Percentiles rank a stretch among this genome's conserved stretches.
Conservation (phyloP, 2,113 vertebrate genomes). For the Sinocyclocheilus anshuiensis region DNA sequence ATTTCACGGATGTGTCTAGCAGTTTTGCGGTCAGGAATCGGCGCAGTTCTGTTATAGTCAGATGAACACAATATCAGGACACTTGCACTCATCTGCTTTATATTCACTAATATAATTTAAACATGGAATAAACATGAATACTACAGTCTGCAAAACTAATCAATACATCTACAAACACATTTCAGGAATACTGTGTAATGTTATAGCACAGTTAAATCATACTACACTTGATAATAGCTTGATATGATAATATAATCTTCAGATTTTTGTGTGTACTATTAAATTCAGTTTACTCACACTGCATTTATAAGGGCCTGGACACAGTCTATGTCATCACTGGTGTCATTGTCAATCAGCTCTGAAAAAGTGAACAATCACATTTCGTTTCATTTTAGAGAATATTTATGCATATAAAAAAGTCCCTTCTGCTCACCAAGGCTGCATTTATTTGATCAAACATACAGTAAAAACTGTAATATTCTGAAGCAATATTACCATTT, state of each 20-base stretch:
- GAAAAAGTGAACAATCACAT: neutral
- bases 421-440: neutral
- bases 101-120: neutral
- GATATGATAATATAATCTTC: neutral
- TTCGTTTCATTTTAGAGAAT: neutral
- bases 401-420: neutral
- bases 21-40: neutral
- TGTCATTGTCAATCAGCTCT: conserved; percentile 61
- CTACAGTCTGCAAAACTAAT: neutral
- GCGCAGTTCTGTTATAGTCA: neutral
- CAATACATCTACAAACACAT: neutral
- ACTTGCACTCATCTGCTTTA: neutral
- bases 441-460: neutral
- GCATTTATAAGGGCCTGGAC: neutral
- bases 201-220: neutral
- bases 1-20: neutral
- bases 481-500: too few species aligned
- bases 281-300: conserved; percentile 45
- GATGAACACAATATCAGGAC: neutral
- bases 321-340: conserved; percentile 56
- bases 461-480: neutral
- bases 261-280: neutral
- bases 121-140: neutral
- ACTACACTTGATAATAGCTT: neutral
- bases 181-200: neutral